A percentile compares a stretch with the other conserved stretches of the same genome.
Evolutionary conservation across 1,140 invertebrate genomes (phyloP).

Genomic region (Drosophila pruinosa): DNA sequence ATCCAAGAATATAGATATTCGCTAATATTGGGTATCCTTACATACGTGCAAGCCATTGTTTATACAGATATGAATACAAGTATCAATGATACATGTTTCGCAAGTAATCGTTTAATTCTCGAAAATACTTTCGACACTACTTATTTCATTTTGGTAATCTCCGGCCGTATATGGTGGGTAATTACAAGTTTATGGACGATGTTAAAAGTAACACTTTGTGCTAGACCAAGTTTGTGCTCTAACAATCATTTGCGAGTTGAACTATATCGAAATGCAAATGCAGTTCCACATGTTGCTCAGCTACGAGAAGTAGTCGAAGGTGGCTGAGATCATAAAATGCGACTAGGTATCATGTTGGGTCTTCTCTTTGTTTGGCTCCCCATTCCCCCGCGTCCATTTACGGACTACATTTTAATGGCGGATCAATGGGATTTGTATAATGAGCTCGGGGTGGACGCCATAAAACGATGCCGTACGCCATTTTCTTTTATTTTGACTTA

Average conservation of each 20-base stretch:
- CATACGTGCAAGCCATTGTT: no score
- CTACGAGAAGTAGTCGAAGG: constrained; percentile 1
- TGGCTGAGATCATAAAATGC: constrained; percentile 34
- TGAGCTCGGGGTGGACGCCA: constrained; percentile 61
- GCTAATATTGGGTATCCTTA: no score
- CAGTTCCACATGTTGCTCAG: constrained; percentile 7
- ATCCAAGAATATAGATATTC: no score
- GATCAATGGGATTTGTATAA: constrained; percentile 78
- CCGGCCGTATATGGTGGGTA: not conserved
- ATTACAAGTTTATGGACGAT: not conserved
- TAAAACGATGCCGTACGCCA: constrained; percentile 61
- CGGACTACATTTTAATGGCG: constrained; percentile 59
- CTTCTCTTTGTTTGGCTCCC: constrained; percentile 34
- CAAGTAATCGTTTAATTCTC: not conserved
- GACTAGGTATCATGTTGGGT: constrained; percentile 1
- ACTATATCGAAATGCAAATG: constrained; percentile 5
- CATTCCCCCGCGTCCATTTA: constrained; percentile 23
- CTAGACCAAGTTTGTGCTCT: not conserved
- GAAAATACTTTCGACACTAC: not conserved
- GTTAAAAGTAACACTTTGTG: constrained; percentile 7
- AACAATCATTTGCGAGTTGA: not conserved
- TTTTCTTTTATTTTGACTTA: constrained; percentile 47
- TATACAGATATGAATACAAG: no score
- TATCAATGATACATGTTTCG: no score
- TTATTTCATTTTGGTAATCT: not conserved